Evolutionary conservation across 2,888 invertebrate species (phyloP).

Genomic region (Eremobia ochroleuca): DNA sequence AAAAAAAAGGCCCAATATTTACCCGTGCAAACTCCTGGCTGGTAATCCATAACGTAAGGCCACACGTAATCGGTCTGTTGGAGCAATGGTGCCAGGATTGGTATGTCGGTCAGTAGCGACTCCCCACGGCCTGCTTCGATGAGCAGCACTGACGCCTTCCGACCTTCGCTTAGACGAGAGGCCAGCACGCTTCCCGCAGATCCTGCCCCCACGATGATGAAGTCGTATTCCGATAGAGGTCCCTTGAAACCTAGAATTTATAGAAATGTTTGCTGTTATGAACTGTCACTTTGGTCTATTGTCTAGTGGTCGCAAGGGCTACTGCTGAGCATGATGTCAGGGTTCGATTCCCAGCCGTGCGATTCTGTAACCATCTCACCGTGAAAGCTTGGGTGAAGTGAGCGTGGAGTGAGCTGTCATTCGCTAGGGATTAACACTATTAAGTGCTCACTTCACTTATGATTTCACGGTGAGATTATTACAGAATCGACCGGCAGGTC

Average conservation of each 20-base stretch:
- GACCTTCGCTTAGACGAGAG: slow-evolving; percentile 86
- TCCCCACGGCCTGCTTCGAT: slow-evolving; percentile 89
- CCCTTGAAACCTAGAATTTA: slow-evolving; percentile 80
- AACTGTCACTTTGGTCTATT: neutral
- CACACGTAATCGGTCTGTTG: slow-evolving; percentile 87
- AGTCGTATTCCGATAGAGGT: slow-evolving; percentile 85
- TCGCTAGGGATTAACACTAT: no score
- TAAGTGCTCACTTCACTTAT: no score
- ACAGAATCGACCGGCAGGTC: no score
- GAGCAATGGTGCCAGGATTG: slow-evolving; percentile 84
- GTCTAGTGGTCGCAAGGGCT: neutral
- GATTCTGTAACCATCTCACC: no score
- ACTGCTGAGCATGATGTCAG: neutral
- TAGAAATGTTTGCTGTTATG: neutral
- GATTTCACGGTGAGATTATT: no score
- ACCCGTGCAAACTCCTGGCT: slow-evolving; percentile 89
- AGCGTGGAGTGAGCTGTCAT: no score
- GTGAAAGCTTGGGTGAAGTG: no score
- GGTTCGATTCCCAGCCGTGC: neutral
- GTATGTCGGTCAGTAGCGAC: slow-evolving; percentile 84
- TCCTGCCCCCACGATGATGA: slow-evolving; percentile 90
- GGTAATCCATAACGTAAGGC: slow-evolving; percentile 90
- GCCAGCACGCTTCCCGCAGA: slow-evolving; percentile 90
- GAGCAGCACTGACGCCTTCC: slow-evolving; percentile 85
- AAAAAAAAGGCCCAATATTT: slow-evolving; percentile 38